Conservation (phyloP, 2,888 invertebrate genomes). For the Drosophila borborema region DNA sequence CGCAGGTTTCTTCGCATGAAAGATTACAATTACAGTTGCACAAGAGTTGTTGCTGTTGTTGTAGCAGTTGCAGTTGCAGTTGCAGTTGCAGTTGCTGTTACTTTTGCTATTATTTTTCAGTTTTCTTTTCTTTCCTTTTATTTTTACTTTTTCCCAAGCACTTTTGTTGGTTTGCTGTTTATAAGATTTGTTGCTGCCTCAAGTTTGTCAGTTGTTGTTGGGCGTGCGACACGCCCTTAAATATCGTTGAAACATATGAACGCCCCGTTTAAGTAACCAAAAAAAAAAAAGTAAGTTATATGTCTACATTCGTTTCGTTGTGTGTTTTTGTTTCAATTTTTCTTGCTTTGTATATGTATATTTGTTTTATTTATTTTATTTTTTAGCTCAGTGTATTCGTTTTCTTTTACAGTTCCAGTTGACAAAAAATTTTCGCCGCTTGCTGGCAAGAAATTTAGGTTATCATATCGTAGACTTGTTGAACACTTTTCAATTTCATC, state of each 20-base stretch:
- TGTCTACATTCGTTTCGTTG: conserved; percentile 69
- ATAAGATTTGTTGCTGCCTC: conserved; percentile 29
- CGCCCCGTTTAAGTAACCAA: conserved; percentile 44
- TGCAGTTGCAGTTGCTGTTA: not conserved
- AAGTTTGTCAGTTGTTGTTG: conserved; percentile 50
- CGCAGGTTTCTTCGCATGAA: conserved; percentile 85
- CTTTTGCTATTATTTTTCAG: not conserved
- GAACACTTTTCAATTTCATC: conserved; percentile 75
- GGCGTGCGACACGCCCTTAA: conserved; percentile 72
- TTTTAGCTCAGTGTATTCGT: conserved; percentile 26
- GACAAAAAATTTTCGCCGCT: conserved; percentile 37
- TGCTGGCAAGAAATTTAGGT: conserved; percentile 68
- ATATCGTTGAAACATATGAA: conserved; percentile 71
- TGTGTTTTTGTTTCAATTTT: conserved; percentile 18
- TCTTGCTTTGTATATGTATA: not conserved
- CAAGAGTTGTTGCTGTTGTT: conserved; percentile 38
- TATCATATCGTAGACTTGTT: conserved; percentile 77
- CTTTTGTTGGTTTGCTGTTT: conserved; percentile 17
- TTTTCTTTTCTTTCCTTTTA: conserved; percentile 3
- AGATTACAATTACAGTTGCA: conserved; percentile 62
- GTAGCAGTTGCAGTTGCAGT: conserved; percentile 3
- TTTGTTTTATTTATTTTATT: not conserved
- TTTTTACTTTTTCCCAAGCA: conserved; percentile 4
- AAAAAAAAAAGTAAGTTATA: conserved; percentile 6
- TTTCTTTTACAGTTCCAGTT: conserved; percentile 44